phyloP scores from a whole-genome alignment of 2,113 vertebrate species.

The Brachypodius melanocephalos region DNA sequence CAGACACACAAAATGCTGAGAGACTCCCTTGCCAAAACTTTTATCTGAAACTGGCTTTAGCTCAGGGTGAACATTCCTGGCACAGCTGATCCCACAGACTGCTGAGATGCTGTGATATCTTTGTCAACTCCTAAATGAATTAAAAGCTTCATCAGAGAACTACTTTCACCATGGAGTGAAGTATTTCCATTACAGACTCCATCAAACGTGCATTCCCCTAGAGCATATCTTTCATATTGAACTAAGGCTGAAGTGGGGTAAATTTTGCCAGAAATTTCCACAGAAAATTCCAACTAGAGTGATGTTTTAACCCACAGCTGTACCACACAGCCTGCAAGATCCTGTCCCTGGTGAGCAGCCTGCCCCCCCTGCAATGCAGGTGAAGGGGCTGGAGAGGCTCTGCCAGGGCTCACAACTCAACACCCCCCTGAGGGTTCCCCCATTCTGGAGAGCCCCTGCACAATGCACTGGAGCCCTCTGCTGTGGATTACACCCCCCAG shows the following conservation, averaged over 20 bases:
- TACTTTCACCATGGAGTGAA: background rate
- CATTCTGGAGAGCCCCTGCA: background rate
- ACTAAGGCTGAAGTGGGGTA: background rate
- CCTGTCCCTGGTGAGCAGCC: background rate
- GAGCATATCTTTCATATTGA: background rate
- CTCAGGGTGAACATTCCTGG: background rate
- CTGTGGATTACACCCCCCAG: background rate
- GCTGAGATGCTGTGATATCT: background rate
- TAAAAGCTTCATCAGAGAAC: background rate
- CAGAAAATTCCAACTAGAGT: background rate
- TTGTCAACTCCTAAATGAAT: background rate
- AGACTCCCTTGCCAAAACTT: background rate
- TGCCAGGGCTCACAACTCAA: background rate
- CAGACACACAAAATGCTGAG: background rate
- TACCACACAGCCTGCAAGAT: background rate
- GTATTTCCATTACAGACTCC: background rate
- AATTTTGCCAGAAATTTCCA: background rate
- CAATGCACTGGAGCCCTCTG: accelerated
- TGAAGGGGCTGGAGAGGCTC: background rate
- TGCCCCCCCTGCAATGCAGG: background rate
- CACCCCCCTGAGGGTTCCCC: background rate
- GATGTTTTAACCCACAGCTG: background rate
- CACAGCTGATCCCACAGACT: background rate
- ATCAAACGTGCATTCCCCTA: background rate
- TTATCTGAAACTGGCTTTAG: background rate